Base-by-base conservation (phyloP, 1,140 invertebrate species). In the Heliconius nattereri region DNA sequence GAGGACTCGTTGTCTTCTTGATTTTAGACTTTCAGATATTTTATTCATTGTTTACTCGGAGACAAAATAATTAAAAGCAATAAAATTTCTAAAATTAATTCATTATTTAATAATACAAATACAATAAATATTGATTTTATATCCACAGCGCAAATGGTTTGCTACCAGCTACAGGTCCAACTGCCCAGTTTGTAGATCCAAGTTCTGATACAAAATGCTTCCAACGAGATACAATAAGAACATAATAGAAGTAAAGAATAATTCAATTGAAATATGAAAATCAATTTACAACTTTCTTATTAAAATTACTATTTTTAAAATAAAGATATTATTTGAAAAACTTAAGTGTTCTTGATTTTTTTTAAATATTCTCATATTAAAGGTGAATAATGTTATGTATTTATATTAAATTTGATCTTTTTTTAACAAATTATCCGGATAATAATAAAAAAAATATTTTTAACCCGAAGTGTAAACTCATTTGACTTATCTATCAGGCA, bases 81-180 rank as follows among this genome's bases (percentile, higher is more conserved):
- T 45, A 45, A 40, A 45, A 45, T 45, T 45, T 16, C 13, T 45
- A 45, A 13, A 45, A 45, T 5, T 16, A 45, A 45, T 5, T 40
- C 9, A 37, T 8, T 11, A 16, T 16, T 45, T 45, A 5, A 45
- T 45, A 45, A 13, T 45, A 52, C 7, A 52, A 45, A 13, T 40
- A 52, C 6, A 52, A 23, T n/a, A 54, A 60, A 26, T 26, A 26
- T 26, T 29, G 29, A 11, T 66, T 26, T 29, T 66, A 26, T 16
- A 29, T 66, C 23, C 23, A 66, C 60, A 92, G 91, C 86, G 86
- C 66, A 91, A 91, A 78, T 92, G 91, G 91, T 90, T 92, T 83
- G 71, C 60, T 2, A 85, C 86, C 3, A 89, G 88, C 81, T 83
- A 81, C 60, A 88, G 87, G 72, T 84, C 86, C 20, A 91, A 85